Base-by-base conservation (phyloP, 2,888 invertebrate genomes). In the Cordylochernes scorpioides region DNA sequence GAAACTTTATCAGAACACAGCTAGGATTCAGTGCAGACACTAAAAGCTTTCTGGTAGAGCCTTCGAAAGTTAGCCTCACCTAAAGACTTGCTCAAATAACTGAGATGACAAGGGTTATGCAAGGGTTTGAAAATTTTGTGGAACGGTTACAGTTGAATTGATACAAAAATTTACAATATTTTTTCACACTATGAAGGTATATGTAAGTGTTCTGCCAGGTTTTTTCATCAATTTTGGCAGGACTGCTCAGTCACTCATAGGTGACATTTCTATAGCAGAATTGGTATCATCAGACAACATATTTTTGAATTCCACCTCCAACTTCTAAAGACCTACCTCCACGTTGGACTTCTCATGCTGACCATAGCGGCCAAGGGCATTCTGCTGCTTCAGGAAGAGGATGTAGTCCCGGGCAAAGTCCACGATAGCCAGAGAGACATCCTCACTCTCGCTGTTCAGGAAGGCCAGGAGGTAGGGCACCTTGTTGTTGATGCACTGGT, bases 361-460 rank as follows among this genome's bases (percentile, higher is more conserved):
- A 3, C 19, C 24, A 27, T 39, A 36, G 15, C 25, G 29, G 13
- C 29, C 33, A 19, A 27, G 30, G 22, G 18, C 30, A 10, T 28
- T 29, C 16, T 34, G 32, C 10, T 39, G 30, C 30, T 40, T 38
- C 13, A 39, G 27, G 27, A 33, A 39, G 18, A 49, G 48, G 28
- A 60, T 50, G 40, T 60, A 61, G 31, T 58, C 58, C 26, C 55
- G 51, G 13, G 55, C 48, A 45, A 58, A 60, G n/a, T 54, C 52
- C 16, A 52, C 43, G 15, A 60, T 55, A 10, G 54, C 51, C 9
- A 49, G 48, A 1, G 60, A 60, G 1, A 61, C 58, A 41, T 59
- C 59, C 42, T 60, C 58, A 44, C 60, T 59, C 24, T 57, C 55
- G 42, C 55, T 51, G 24, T 48, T 49, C 18, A 62, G 48, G 42